These are phyloP conservation scores for Dendropsophus ebraccatus DNA, from an alignment of 2,113 vertebrate genomes.

Conservation along the genomic window DNA sequence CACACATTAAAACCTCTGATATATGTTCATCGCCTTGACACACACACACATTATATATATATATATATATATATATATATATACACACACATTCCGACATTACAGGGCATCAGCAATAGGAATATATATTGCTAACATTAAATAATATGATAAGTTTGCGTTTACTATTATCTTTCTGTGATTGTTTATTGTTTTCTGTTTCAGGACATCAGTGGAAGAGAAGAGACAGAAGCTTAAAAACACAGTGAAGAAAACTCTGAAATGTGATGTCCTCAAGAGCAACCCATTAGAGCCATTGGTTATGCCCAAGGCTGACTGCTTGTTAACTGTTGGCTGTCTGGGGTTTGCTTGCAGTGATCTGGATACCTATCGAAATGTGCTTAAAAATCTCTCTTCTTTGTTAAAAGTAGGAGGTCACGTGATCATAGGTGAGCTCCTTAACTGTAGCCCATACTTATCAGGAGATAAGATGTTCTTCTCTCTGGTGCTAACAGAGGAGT, in stretches of 20 bases:
- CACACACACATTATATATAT: too few species aligned
- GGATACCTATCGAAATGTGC: constrained; percentile 57
- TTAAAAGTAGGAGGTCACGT: constrained; percentile 69
- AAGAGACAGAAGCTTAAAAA: constrained; percentile 68
- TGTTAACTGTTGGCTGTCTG: constrained; percentile 71
- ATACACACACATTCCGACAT: too few species aligned
- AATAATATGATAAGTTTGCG: too few species aligned
- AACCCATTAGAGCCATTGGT: constrained; percentile 50
- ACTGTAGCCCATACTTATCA: constrained; percentile 66
- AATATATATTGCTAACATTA: too few species aligned
- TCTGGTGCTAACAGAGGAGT: constrained; percentile 60
- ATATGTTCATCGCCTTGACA: too few species aligned
- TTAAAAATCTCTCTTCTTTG: constrained; percentile 65
- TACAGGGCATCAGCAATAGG: too few species aligned
- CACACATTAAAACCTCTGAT: too few species aligned
- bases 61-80: too few species aligned
- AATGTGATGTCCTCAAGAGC: constrained; percentile 71
- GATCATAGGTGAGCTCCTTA: constrained; percentile 63
- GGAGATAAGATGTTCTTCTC: constrained; percentile 67
- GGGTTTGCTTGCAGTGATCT: constrained; percentile 70
- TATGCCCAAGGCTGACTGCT: constrained; percentile 65
- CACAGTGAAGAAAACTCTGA: constrained; percentile 66
- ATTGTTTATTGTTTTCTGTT: too few species aligned
- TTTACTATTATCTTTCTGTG: not conserved
- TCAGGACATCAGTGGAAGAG: constrained; percentile 60